Percentiles rank a stretch among this genome's conserved stretches.
Evolutionary conservation across 2,797 vertebrate genomes (phyloP).

Genomic region (Myotis myotis): DNA sequence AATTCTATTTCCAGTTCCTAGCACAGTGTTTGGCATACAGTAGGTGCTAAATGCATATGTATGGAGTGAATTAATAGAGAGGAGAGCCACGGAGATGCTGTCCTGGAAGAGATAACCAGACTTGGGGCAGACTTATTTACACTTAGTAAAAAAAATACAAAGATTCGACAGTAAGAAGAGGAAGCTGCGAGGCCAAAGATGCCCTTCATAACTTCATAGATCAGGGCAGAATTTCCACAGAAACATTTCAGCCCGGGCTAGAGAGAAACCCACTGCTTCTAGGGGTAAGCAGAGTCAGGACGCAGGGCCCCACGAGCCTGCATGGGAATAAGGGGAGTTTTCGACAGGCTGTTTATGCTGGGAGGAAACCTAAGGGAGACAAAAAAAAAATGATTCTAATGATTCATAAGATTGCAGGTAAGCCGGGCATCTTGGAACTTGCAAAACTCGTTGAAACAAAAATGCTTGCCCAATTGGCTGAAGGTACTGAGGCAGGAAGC

Average conservation of each 20-base stretch:
- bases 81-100: not conserved
- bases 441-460: constrained; percentile 45
- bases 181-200: not conserved
- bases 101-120: not conserved
- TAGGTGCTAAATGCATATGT: not conserved
- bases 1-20: not conserved
- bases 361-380: not conserved
- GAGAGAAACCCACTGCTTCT: constrained; percentile 29
- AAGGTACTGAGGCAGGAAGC: not conserved
- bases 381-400: not conserved
- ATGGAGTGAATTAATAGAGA: not conserved
- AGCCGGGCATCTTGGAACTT: constrained; percentile 41
- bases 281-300: constrained; percentile 34
- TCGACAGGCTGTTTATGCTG: not conserved
- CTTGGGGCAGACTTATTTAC: not conserved
- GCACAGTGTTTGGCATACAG: not conserved
- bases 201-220: not conserved
- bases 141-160: not conserved
- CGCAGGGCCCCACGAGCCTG: not conserved
- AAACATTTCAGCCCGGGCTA: constrained; percentile 7
- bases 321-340: not conserved
- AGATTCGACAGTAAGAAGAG: not conserved
- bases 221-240: not conserved
- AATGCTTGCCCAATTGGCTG: constrained; percentile 22
- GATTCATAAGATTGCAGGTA: constrained; percentile 55